Evolutionary conservation across 2,888 invertebrate species (phyloP), one percentile per base, ranked within the genome.

Genomic region (Brachyptera putata): DNA sequence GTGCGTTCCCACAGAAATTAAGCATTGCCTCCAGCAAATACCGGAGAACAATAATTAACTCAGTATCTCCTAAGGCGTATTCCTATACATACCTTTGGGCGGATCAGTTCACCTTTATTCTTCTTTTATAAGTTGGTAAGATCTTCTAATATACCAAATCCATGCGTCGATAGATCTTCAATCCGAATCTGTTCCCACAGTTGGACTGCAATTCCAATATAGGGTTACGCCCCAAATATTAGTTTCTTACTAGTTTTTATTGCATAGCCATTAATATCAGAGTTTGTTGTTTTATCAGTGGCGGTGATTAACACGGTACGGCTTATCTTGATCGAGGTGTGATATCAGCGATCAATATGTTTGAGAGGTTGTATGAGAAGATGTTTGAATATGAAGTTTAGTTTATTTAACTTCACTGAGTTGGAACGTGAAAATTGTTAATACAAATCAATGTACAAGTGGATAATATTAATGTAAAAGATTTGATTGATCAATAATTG

Each of bases 211-310:
- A 22, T 53, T 34, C 53, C 53, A 34, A 18, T 53, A 53, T 53
- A 46, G 46, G 53, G 53, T 53, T 53, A 53, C 53, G 53, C 53
- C 53, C 53, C 53, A 18, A 46, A 53, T 53, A 36, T 53, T 34
- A 53, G 53, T 53, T 53, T 30, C 21, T 53, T 36, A 36, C 53
- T 53, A 30, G 30, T 14, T 16, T 24, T 49, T 46, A 46, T 21
- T 16, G 46, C 18, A 7, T 14, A 14, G 11, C 39, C 39, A 39
- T 39, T 39, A 39, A 39, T 39, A 39, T n/a, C n/a, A n/a, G n/a
- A n/a, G n/a, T n/a, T 39, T 14, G 4, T 14, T 39, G 13, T 14
- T 39, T 46, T 46, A 46, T 46, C 46, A 46, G 46, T 21, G 7
- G 41, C 41, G 2, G 21, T 41, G 41, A 41, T 41, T 41, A 41